Evolutionary conservation across 2,888 invertebrate species (phyloP), one percentile per base, ranked within the genome.

Genomic region (Parnassius apollo): DNA sequence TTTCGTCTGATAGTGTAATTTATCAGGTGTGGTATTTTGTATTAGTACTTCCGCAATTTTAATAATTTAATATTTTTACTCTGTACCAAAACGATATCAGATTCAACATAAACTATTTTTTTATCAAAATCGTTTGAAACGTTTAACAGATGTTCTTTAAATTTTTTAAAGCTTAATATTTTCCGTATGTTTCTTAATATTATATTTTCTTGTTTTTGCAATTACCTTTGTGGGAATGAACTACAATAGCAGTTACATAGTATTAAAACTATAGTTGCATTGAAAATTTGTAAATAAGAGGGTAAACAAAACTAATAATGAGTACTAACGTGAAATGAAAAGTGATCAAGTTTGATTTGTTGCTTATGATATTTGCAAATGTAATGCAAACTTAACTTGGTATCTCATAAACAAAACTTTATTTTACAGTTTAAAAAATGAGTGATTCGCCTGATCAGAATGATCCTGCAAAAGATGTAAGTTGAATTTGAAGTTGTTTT

Each of bases 401-500:
- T 35, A 4, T 4, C 35, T 35, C 35, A 35, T 0, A 35, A 35
- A 35, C 35, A 35, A 7, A 7, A 35, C 3, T 4, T 11, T 8
- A 42, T 48, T 57, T 22, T 55, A 56, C 22, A 57, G 60, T 44
- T 49, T 42, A 66, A 54, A 83, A 68, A 66, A 91, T 91, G 91
- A 80, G 88, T 81, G 91, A 91, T 71, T 82, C 86, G 68, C 74
- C 76, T 63, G 85, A 90, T 66, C 91, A 89, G 65, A 89, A 85
- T 70, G 91, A 91, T 52, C 86, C 87, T 11, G 87, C 90, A 67
- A 91, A 86, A 71, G 89, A 89, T 81, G 91, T 91, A 75, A 85
- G 86, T 82, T 57, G 45, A 35, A 35, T 7, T 35, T 35, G 18
- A 18, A 18, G 0, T 18, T 18, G 42, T 13, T 22, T 35, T 49